These are phyloP conservation scores for Scaeva pyrastri DNA, from an alignment of 2,888 invertebrate species.

Conservation along the genomic window DNA sequence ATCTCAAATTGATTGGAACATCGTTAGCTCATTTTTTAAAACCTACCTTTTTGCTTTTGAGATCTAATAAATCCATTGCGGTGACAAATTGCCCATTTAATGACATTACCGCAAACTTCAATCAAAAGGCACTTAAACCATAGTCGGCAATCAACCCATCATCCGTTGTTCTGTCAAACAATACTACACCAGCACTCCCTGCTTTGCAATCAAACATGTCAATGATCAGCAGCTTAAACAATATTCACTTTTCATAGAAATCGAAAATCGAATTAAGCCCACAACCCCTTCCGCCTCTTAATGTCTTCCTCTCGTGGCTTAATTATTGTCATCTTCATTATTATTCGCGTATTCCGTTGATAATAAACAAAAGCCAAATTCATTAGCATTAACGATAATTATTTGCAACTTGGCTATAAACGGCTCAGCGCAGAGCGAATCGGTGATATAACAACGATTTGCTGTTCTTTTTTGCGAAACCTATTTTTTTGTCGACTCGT, in stretches of 20 bases:
- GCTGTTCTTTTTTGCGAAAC: slow-evolving; percentile 53
- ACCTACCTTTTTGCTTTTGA: background rate
- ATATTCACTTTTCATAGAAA: slow-evolving; percentile 31
- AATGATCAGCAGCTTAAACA: slow-evolving; percentile 42
- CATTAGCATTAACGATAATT: slow-evolving; percentile 54
- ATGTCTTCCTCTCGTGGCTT: background rate
- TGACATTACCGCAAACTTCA: slow-evolving; percentile 23
- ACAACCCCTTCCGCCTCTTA: background rate
- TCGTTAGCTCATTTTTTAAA: background rate
- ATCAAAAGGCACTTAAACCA: background rate
- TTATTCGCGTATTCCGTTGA: slow-evolving; percentile 32
- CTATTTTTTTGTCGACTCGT: slow-evolving; percentile 35
- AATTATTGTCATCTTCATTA: slow-evolving; percentile 19
- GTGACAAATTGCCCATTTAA: background rate
- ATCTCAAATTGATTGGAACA: background rate
- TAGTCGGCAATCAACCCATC: background rate
- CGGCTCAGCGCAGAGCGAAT: background rate
- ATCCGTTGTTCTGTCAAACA: slow-evolving; percentile 2
- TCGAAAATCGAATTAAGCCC: background rate
- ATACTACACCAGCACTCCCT: slow-evolving; percentile 10
- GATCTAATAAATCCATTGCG: slow-evolving; percentile 1
- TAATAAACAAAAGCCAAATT: slow-evolving; percentile 60
- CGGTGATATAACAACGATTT: slow-evolving; percentile 53
- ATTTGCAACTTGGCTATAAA: slow-evolving; percentile 11
- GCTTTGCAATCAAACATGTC: background rate